Percentiles rank a stretch among this genome's conserved stretches.
Conservation (phyloP, 1,140 invertebrate species). For the Pantala flavescens region DNA sequence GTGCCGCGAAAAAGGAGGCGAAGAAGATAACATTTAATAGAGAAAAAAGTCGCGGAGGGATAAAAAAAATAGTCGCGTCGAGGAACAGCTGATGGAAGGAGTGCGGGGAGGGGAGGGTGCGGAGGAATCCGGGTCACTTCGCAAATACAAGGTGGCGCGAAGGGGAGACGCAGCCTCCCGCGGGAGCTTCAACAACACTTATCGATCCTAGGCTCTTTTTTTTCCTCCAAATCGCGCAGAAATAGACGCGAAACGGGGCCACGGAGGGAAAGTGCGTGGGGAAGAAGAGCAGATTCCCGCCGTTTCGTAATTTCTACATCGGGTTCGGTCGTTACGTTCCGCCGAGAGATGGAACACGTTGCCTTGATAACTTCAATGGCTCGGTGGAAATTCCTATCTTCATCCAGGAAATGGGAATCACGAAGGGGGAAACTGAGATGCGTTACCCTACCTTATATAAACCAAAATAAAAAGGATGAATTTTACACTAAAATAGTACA, state of each 20-base stretch:
- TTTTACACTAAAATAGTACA: too few species aligned
- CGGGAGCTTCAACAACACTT: too few species aligned
- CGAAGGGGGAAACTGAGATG: too few species aligned
- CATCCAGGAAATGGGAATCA: too few species aligned
- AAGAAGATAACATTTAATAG: background rate
- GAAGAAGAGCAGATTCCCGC: background rate
- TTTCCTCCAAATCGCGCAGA: background rate
- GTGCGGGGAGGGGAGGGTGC: background rate
- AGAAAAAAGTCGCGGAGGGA: background rate
- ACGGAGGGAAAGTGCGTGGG: background rate
- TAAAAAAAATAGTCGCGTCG: background rate
- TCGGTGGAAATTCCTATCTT: too few species aligned
- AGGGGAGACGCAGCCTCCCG: too few species aligned
- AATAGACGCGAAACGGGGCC: conserved; percentile 2
- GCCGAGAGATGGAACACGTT: too few species aligned
- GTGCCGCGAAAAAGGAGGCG: background rate
- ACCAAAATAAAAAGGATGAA: too few species aligned
- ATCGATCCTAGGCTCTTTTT: background rate
- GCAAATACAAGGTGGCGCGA: background rate
- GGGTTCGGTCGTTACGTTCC: too few species aligned
- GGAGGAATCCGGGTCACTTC: conserved; percentile 3
- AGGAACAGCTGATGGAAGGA: background rate
- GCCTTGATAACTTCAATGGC: too few species aligned
- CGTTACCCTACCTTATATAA: too few species aligned
- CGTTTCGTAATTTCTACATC: too few species aligned